Conservation (phyloP, 2,113 vertebrate species). For the Sus scrofa region DNA sequence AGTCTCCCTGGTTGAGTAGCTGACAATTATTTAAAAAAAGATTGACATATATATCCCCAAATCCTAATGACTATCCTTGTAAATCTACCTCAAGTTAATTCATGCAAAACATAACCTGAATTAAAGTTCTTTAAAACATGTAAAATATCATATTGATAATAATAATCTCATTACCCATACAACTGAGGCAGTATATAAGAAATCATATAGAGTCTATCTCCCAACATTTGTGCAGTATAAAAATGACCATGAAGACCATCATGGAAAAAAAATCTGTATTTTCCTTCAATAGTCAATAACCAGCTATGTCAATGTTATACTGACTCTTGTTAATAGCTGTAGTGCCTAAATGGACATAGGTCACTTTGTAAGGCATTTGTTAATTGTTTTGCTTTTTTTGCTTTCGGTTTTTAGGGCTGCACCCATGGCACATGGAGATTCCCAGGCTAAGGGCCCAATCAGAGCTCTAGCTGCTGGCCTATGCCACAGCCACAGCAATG, state of each 20-base stretch:
- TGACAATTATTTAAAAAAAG: background rate
- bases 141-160: background rate
- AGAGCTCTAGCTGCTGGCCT: too few species aligned
- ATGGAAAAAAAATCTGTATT: rapidly evolving
- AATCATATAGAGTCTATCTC: background rate
- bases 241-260: background rate
- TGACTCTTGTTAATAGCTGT: too few species aligned
- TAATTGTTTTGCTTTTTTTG: too few species aligned
- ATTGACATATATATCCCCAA: background rate
- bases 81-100: background rate
- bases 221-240: background rate
- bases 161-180: background rate
- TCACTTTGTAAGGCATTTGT: too few species aligned
- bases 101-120: background rate
- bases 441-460: too few species aligned
- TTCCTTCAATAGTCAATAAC: background rate
- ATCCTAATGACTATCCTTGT: background rate
- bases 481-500: too few species aligned
- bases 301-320: too few species aligned
- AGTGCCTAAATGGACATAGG: too few species aligned
- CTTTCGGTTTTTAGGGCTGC: too few species aligned
- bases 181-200: background rate
- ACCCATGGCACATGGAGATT: too few species aligned
- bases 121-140: background rate
- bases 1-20: background rate